These are phyloP conservation scores for Exaiptasia diaphana DNA, from an alignment of 64 coral and sea anemone species.

Conservation along the genomic window DNA sequence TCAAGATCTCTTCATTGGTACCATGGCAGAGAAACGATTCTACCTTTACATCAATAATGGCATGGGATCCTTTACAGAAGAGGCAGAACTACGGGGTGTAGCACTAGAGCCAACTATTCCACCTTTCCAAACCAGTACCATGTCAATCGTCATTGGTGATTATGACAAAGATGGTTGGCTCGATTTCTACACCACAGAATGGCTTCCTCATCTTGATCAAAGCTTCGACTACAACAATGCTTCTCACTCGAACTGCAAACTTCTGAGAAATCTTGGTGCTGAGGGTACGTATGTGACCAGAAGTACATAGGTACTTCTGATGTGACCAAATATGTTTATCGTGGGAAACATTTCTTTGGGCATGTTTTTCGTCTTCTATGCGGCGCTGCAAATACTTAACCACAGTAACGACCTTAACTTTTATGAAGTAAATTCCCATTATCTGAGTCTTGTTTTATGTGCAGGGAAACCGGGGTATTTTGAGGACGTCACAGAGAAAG, in stretches of 20 bases:
- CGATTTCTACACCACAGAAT: slow-evolving; percentile 90
- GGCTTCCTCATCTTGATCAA: slow-evolving; percentile 93
- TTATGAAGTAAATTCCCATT: no score
- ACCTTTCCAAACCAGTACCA: slow-evolving; percentile 90
- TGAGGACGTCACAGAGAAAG: slow-evolving; percentile 77
- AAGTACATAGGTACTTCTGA: background rate
- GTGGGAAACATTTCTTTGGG: no score
- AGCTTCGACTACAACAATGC: slow-evolving; percentile 91
- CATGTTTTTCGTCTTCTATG: no score
- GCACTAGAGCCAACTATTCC: slow-evolving; percentile 66
- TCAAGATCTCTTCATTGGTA: slow-evolving; percentile 74
- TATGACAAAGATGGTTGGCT: slow-evolving; percentile 98
- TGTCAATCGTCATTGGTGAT: slow-evolving; percentile 87
- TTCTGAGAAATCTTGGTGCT: slow-evolving; percentile 85
- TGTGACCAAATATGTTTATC: no score
- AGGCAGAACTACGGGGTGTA: slow-evolving; percentile 71
- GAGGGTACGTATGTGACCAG: slow-evolving; percentile 27
- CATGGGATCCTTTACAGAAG: slow-evolving; percentile 90
- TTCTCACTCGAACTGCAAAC: slow-evolving; percentile 65
- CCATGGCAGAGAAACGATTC: slow-evolving; percentile 88
- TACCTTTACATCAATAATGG: slow-evolving; percentile 92
- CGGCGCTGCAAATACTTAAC: no score
- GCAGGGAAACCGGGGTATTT: slow-evolving; percentile 76
- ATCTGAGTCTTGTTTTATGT: background rate
- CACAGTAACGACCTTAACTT: no score